Evolutionary conservation across 2,113 vertebrate genomes (phyloP).

Genomic region (Chaetura pelagica): DNA sequence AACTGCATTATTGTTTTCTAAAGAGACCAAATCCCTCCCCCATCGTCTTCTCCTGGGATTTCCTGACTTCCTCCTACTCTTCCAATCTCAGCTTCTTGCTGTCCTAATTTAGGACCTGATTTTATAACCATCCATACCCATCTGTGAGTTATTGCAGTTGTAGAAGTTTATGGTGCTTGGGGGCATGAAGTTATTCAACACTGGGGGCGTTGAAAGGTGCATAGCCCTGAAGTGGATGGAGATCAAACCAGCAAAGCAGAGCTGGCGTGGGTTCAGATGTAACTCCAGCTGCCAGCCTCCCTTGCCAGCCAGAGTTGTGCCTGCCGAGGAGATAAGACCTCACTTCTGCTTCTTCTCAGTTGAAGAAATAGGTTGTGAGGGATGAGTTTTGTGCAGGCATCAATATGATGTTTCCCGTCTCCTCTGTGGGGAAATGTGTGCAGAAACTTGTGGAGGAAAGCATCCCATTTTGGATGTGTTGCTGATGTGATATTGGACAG

Average conservation of each 20-base stretch:
- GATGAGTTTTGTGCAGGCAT: not conserved
- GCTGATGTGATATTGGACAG: not conserved
- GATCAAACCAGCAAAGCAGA: not conserved
- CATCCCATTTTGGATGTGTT: not conserved
- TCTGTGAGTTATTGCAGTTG: conserved; percentile 19
- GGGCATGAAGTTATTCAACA: not conserved
- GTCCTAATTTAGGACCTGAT: conserved; percentile 50
- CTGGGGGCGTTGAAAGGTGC: not conserved
- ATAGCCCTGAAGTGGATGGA: not conserved
- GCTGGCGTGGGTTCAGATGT: not conserved
- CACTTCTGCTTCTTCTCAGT: not conserved
- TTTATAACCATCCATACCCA: conserved; percentile 35
- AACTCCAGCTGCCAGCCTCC: fast-evolving
- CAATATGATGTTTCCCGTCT: not conserved
- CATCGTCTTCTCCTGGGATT: conserved; percentile 43
- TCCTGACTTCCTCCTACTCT: conserved; percentile 60
- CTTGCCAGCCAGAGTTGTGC: not conserved
- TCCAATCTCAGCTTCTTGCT: conserved; percentile 33
- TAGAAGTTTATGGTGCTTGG: not conserved
- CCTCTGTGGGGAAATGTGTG: not conserved
- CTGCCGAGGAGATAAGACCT: not conserved
- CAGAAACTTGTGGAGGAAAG: not conserved
- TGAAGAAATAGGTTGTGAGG: not conserved
- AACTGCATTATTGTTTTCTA: conserved; percentile 55
- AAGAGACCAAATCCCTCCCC: conserved; percentile 55